These are phyloP conservation scores for Mixornis gularis DNA, from an alignment of 2,113 vertebrate genomes.

Conservation along the genomic window DNA sequence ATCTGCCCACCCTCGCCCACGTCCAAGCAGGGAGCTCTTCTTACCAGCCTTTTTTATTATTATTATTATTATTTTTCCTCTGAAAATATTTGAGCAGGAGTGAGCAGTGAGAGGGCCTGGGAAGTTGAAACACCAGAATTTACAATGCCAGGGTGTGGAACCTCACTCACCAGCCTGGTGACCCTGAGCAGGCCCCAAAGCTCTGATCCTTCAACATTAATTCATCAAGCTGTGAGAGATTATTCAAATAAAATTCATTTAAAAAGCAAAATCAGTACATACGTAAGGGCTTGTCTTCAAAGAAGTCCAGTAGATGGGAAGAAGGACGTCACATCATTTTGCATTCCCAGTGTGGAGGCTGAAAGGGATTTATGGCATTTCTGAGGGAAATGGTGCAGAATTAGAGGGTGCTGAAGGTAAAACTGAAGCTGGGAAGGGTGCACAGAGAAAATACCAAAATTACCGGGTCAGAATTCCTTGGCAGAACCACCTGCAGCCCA, in stretches of 20 bases:
- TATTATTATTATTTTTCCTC: too few relatives aligned
- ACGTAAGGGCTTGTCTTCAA: not conserved
- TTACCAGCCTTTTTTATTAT: not conserved
- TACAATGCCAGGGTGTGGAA: not conserved
- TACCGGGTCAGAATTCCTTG: not conserved
- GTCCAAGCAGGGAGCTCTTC: not conserved
- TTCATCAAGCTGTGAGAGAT: not conserved
- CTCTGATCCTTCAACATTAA: not conserved
- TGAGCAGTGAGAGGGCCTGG: not conserved
- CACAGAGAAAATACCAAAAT: not conserved
- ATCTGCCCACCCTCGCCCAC: not conserved
- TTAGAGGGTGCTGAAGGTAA: not conserved
- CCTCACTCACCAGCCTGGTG: not conserved
- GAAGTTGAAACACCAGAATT: not conserved
- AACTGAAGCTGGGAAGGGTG: not conserved
- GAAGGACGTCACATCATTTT: not conserved
- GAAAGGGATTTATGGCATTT: not conserved
- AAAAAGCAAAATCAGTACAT: not conserved
- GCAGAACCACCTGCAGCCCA: not conserved
- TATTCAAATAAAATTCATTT: not conserved
- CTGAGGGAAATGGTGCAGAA: not conserved
- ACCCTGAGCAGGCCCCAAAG: not conserved
- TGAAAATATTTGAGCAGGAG: not conserved
- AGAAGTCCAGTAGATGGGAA: not conserved
- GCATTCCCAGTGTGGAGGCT: fast-evolving